Evolutionary conservation across 2,113 vertebrate species (phyloP).

Genomic region (Panthera leo): DNA sequence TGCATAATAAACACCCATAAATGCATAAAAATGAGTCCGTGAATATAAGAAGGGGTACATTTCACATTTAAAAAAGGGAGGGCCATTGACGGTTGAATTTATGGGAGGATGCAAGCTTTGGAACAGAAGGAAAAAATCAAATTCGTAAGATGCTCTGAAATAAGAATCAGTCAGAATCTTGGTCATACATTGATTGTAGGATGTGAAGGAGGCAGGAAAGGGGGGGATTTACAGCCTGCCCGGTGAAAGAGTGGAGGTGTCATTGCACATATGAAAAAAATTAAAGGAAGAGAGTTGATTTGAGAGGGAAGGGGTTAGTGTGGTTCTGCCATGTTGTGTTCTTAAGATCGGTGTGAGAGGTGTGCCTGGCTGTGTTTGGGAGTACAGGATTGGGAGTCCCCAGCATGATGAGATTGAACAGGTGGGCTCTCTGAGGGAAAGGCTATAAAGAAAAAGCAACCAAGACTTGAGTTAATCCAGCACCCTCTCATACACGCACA

Average conservation of each 20-base stretch:
- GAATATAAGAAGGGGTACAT: background rate
- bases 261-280: background rate
- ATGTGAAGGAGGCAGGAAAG: background rate
- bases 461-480: background rate
- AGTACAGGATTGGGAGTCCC: background rate
- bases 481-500: background rate
- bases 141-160: background rate
- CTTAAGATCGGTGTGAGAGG: background rate
- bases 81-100: background rate
- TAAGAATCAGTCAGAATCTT: background rate
- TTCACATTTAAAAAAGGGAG: slow-evolving; percentile 1
- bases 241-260: background rate
- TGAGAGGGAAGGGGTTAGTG: background rate
- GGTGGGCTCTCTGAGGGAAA: background rate
- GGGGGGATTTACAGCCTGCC: background rate
- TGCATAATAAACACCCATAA: background rate
- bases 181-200: background rate
- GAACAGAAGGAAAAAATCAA: background rate
- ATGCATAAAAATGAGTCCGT: background rate
- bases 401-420: background rate
- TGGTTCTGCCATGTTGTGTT: background rate
- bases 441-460: background rate
- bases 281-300: background rate
- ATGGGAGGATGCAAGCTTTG: background rate
- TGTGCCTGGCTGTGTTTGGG: background rate